Conservation (phyloP, 1,140 invertebrate species). For the Eciton burchellii region DNA sequence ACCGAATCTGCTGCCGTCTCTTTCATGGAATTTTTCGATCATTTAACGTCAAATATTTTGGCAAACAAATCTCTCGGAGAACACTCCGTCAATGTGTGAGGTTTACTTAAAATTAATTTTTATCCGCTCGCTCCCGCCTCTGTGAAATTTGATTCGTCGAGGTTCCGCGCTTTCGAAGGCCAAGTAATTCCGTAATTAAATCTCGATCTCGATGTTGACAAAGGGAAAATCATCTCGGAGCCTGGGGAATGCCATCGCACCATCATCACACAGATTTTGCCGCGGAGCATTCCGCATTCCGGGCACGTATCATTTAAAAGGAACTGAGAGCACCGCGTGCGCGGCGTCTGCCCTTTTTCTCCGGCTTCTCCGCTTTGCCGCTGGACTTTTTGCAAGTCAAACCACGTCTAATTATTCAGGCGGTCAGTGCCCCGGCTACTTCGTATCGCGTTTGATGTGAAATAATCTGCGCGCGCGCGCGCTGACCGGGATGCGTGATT, state of each 20-base stretch:
- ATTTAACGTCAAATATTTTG: constrained; percentile 43
- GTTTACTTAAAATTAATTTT: constrained; percentile 47
- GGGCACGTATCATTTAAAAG: constrained; percentile 54
- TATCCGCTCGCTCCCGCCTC: not conserved
- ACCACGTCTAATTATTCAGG: constrained; percentile 53
- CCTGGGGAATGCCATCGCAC: not conserved
- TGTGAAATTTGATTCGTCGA: constrained; percentile 21
- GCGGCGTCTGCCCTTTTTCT: constrained; percentile 28
- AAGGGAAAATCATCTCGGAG: constrained; percentile 43
- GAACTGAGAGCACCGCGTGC: constrained; percentile 26
- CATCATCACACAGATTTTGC: constrained; percentile 16
- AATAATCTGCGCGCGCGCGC: constrained; percentile 21
- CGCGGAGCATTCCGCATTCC: constrained; percentile 15
- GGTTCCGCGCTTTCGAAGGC: constrained; percentile 2
- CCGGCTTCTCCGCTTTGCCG: constrained; percentile 35
- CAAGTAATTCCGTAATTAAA: constrained; percentile 38
- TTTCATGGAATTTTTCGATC: constrained; percentile 22
- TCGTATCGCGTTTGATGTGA: constrained; percentile 44
- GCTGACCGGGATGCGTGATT: constrained; percentile 1
- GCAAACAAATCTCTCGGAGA: not conserved
- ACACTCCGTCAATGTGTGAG: not conserved
- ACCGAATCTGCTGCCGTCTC: constrained; percentile 6
- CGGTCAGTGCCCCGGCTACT: constrained; percentile 38
- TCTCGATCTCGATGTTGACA: constrained; percentile 34
- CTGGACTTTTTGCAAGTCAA: constrained; percentile 55